These are phyloP conservation scores for Spheniscus humboldti DNA, from an alignment of 2,797 vertebrate species.

Conservation along the genomic window DNA sequence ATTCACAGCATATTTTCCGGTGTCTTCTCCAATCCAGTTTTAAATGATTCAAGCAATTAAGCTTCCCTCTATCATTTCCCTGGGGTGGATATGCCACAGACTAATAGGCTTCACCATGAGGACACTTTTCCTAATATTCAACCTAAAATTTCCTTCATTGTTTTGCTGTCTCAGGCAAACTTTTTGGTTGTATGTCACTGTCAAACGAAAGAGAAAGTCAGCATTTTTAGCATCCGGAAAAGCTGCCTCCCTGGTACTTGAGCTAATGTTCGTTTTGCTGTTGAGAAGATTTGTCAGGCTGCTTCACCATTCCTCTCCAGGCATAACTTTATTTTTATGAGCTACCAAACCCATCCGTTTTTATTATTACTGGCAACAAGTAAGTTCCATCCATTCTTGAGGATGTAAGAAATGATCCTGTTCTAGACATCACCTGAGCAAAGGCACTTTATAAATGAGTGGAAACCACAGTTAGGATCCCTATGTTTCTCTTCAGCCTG, in stretches of 20 bases:
- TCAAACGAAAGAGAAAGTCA: conserved; percentile 19
- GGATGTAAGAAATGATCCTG: not conserved
- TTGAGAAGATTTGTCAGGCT: conserved; percentile 23
- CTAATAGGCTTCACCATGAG: not conserved
- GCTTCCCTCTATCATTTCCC: not conserved
- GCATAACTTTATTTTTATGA: conserved; percentile 17
- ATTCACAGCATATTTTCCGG: not conserved
- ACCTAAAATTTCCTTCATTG: not conserved
- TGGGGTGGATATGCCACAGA: not conserved
- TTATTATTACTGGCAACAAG: conserved; percentile 24
- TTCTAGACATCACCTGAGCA: conserved; percentile 18
- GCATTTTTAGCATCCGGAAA: not conserved
- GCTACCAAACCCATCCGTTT: conserved; percentile 5
- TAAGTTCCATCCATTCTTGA: conserved; percentile 8
- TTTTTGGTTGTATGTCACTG: not conserved
- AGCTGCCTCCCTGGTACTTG: not conserved
- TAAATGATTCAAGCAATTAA: not conserved
- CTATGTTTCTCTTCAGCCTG: not conserved
- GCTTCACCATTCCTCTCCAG: conserved; percentile 13
- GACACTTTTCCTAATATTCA: not conserved
- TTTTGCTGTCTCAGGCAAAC: not conserved
- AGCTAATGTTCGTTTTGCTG: not conserved
- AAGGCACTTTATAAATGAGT: conserved; percentile 50
- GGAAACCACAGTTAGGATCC: not conserved
- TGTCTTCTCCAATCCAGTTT: not conserved